These are phyloP conservation scores for Rhagonycha lutea DNA, from an alignment of 2,888 invertebrate species.

Conservation along the genomic window DNA sequence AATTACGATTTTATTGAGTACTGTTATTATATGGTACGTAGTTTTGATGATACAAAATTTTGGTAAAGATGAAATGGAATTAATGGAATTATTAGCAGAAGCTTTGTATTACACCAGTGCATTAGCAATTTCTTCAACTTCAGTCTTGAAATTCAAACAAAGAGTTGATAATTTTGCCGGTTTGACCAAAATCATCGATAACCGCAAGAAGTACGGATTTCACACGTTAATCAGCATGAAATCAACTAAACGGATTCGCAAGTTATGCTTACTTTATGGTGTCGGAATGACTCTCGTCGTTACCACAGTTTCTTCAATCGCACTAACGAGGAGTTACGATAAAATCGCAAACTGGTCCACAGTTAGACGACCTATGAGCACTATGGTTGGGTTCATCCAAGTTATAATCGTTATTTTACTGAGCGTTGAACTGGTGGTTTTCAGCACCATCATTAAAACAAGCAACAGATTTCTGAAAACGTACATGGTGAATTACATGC, in stretches of 20 bases:
- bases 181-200: neutral
- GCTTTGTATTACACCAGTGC: constrained; percentile 3
- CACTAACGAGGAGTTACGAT: neutral
- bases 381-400: constrained; percentile 11
- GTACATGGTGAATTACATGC: neutral
- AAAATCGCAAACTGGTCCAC: constrained; percentile 5
- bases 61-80: neutral
- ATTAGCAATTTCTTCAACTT: neutral
- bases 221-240: constrained; percentile 2
- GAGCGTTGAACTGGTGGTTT: neutral
- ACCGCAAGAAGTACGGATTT: constrained; percentile 5
- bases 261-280: neutral
- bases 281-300: neutral
- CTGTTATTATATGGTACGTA: constrained; percentile 1
- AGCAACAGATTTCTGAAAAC: neutral
- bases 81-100: constrained; percentile 11
- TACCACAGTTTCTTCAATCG: neutral
- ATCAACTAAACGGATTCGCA: neutral
- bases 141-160: neutral
- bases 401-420: constrained; percentile 1
- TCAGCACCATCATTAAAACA: neutral
- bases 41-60: neutral
- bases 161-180: constrained; percentile 1
- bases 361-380: constrained; percentile 3
- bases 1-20: neutral